Base-by-base conservation (phyloP, 2,113 vertebrate genomes). In the Oreamnos americanus region DNA sequence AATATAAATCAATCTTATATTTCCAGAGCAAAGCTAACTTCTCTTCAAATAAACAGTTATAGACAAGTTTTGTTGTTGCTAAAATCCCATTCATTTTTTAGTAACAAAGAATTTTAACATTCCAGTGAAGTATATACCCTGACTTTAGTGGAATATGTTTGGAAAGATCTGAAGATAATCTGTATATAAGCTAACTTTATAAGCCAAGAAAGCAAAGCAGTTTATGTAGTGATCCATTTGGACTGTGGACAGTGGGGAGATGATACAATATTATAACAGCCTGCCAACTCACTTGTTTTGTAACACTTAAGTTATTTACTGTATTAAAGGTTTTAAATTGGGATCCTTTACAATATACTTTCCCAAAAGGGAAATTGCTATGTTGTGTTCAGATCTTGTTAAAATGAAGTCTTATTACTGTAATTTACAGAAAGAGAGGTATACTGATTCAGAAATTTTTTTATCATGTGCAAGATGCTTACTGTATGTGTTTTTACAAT, bases 1-100 rank as follows among this genome's bases (percentile, higher is more conserved):
- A 96, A 79, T 86, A 82, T 88, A 95, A 90, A 57, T 85, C 88
- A 90, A n/a, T 76, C 85, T 96, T 95, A 14, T 67, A 30, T 87
- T 96, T 96, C 74, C 45, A 92, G n/a, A 88, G 47, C 30, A 90
- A 89, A 93, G 33, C 45, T 90, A 84, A 74, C 53, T 82, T 71
- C 10, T 90, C 55, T 92, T 93, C 51, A 87, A 43, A n/a, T 57
- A 92, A 90, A 91, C 86, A 79, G 6, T 84, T 81, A 7, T 87
- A 55, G 60, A 87, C 51, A 91, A 6, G 25, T 88, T 96, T 90
- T 10, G 7, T 82, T 87, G 36, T 94, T 97, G 51, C 7, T 84
- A 89, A 93, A 85, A 96, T 47, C 33, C 67, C n/a, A 55, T 93
- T 88, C 17, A 11, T 60, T 78, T 96, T 92, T 97, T 64, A 67